Evolutionary conservation across 2,113 vertebrate species (phyloP).

Genomic region (Rissa tridactyla): DNA sequence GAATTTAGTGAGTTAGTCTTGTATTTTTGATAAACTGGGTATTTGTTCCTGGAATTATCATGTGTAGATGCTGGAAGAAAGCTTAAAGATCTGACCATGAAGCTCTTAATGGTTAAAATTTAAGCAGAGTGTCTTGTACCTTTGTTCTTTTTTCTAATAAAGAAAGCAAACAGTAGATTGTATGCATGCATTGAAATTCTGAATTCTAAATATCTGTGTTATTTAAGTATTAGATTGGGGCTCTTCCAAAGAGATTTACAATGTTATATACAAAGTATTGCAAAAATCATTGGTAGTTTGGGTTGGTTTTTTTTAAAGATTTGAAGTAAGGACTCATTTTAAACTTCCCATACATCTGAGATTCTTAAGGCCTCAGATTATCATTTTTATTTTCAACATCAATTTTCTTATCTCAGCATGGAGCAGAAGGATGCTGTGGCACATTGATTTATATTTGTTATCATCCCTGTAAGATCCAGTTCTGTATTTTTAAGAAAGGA

Average conservation of each 20-base stretch:
- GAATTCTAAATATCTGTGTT: background rate
- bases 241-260: background rate
- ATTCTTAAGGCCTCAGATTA: background rate
- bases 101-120: background rate
- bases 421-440: background rate
- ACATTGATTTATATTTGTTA: background rate
- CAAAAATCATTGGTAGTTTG: background rate
- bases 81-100: background rate
- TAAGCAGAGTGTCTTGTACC: background rate
- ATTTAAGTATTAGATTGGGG: background rate
- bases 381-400: background rate
- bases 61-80: background rate
- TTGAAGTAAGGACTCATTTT: background rate
- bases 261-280: background rate
- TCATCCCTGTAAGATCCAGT: background rate
- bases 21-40: background rate
- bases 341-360: background rate
- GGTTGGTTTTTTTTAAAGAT: background rate
- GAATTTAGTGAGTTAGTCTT: background rate
- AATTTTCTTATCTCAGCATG: background rate
- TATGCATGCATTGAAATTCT: background rate
- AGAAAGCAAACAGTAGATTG: background rate
- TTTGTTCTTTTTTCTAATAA: background rate
- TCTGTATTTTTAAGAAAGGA: background rate
- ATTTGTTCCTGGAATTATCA: background rate